A percentile compares a stretch with the other conserved stretches of the same genome.
phyloP scores from a whole-genome alignment of 2,113 vertebrate genomes.

The Hippocampus mohnikei region DNA sequence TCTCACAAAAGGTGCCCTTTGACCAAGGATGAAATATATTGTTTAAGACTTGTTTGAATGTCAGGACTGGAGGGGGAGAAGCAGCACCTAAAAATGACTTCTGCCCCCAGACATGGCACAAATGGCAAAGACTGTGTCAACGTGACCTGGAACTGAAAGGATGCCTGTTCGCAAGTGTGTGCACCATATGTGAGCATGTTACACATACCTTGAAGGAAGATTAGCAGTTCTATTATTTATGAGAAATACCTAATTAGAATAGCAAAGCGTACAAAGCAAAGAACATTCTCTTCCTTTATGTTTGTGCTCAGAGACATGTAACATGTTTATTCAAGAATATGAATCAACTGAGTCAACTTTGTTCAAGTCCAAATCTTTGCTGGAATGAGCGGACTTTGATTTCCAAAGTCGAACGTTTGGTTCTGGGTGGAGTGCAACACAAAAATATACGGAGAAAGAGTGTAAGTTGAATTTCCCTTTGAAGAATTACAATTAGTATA shows the following conservation, averaged over 20 bases:
- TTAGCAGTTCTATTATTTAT: slow-evolving; percentile 7
- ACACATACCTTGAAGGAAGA: slow-evolving; percentile 20
- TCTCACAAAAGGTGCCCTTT: slow-evolving; percentile 18
- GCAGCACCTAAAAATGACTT: slow-evolving; percentile 45
- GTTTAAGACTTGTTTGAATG: slow-evolving; percentile 41
- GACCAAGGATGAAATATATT: slow-evolving; percentile 23
- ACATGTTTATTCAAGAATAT: slow-evolving; percentile 4
- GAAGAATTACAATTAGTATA: neutral
- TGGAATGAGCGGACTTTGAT: slow-evolving; percentile 22
- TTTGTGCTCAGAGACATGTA: slow-evolving; percentile 12
- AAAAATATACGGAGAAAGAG: neutral
- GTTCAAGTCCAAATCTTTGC: slow-evolving; percentile 4
- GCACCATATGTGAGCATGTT: slow-evolving; percentile 24
- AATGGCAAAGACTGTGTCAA: slow-evolving; percentile 54
- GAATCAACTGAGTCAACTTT: too few relatives aligned
- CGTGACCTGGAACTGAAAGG: slow-evolving; percentile 47
- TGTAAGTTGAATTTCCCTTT: neutral
- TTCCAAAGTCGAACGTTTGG: too few relatives aligned
- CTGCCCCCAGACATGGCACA: slow-evolving; percentile 50
- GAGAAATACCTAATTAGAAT: slow-evolving; percentile 21
- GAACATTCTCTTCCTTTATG: slow-evolving; percentile 22
- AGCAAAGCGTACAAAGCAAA: slow-evolving; percentile 15
- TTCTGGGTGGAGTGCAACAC: too few relatives aligned
- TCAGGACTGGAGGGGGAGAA: slow-evolving; percentile 27
- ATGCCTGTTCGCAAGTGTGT: slow-evolving; percentile 19